Percentiles rank a stretch among this genome's conserved stretches.
phyloP scores from a whole-genome alignment of 2,113 vertebrate species.

The Upupa epops region DNA sequence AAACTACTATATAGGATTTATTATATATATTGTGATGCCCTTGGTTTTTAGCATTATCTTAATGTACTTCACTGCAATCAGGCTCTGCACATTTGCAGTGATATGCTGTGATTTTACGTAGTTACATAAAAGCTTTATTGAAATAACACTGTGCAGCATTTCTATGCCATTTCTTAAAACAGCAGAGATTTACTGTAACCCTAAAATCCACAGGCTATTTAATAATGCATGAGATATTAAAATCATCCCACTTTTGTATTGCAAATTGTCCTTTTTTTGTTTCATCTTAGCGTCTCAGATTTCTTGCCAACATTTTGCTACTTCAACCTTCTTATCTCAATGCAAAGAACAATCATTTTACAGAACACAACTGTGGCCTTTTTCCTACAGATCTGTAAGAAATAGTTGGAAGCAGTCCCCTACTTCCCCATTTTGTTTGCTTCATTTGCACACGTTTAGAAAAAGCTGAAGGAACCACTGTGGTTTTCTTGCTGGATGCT shows the following conservation, averaged over 20 bases:
- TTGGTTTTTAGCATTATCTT: slow-evolving; percentile 60
- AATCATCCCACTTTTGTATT: slow-evolving; percentile 21
- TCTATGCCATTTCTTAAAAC: slow-evolving; percentile 49
- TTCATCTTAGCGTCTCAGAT: neutral
- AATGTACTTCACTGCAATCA: slow-evolving; percentile 35
- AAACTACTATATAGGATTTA: slow-evolving; percentile 30
- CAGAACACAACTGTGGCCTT: neutral
- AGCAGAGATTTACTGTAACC: slow-evolving; percentile 16
- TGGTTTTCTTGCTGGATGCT: neutral
- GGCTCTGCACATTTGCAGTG: slow-evolving; percentile 16
- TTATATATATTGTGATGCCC: slow-evolving; percentile 16
- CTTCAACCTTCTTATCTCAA: neutral
- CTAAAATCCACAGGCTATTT: slow-evolving; percentile 5
- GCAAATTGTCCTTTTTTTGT: neutral
- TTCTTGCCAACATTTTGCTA: neutral
- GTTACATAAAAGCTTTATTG: slow-evolving; percentile 43
- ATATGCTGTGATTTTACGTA: slow-evolving; percentile 47
- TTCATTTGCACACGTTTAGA: neutral
- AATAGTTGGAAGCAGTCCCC: neutral
- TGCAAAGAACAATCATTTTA: neutral
- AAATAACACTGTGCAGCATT: slow-evolving; percentile 39
- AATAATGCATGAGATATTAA: slow-evolving; percentile 37
- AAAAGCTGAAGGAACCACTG: neutral
- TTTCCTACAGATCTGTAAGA: neutral
- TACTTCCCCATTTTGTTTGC: neutral